Percentiles rank a stretch among this genome's conserved stretches.
Evolutionary conservation across 1,140 invertebrate species (phyloP).

Genomic region (Semibalanus balanoides): DNA sequence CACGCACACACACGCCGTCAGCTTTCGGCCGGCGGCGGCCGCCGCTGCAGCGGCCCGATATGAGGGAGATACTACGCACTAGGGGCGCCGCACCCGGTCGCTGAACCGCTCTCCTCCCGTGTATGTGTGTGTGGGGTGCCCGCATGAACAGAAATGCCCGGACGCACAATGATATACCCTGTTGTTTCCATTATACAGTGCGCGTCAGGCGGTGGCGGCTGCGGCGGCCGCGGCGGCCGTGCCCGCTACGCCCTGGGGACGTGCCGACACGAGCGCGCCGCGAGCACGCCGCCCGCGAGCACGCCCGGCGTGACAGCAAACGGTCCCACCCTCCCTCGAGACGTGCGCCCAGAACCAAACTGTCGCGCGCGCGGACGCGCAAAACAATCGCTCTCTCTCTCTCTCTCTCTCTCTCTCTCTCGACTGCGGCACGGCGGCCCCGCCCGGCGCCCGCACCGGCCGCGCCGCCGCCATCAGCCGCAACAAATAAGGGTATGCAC

Average conservation of each 20-base stretch:
- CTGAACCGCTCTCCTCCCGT: background rate
- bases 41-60: background rate
- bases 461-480: no score
- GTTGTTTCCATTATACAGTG: background rate
- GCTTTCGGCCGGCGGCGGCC: no score
- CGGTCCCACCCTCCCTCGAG: no score
- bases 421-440: no score
- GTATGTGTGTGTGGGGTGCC: background rate
- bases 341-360: background rate
- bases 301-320: background rate
- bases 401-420: no score
- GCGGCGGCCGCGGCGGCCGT: no score
- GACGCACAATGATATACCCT: background rate
- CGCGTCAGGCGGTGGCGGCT: no score
- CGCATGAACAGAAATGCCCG: background rate
- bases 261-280: no score
- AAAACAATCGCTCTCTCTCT: background rate
- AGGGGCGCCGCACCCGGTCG: background rate
- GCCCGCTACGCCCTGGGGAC: no score
- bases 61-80: background rate
- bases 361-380: no score
- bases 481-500: constrained; percentile 2
- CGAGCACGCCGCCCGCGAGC: no score
- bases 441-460: no score
- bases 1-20: background rate